A percentile compares a stretch with the other conserved stretches of the same genome.
Evolutionary conservation across 2,888 invertebrate species (phyloP).

Genomic region (Platerodrilus igneus): DNA sequence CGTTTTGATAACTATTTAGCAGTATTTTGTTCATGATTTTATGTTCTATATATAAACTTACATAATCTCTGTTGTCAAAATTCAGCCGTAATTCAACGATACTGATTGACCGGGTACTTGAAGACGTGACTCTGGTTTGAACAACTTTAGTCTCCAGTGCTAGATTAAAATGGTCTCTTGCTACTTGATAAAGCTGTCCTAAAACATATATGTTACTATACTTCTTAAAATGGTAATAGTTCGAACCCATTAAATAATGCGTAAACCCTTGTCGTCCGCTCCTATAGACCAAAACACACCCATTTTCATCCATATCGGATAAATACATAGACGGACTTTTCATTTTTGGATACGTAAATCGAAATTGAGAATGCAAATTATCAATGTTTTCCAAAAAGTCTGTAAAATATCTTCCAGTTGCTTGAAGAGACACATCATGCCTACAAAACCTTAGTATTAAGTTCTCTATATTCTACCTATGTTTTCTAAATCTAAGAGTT

Average conservation of each 20-base stretch:
- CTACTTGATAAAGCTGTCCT: conserved; percentile 86
- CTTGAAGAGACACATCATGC: conserved; percentile 81
- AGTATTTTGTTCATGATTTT: too few species aligned
- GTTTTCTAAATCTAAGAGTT: too few species aligned
- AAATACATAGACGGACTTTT: conserved; percentile 91
- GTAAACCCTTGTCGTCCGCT: conserved; percentile 77
- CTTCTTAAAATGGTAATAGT: too few species aligned
- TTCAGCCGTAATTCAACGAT: conserved; percentile 70
- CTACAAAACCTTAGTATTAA: too few species aligned
- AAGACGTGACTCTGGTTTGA: conserved; percentile 54
- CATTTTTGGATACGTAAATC: conserved; percentile 91
- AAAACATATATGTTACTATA: conserved; percentile 25
- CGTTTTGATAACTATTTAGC: too few species aligned
- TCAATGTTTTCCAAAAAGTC: conserved; percentile 90
- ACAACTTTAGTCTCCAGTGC: conserved; percentile 67
- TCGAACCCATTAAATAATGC: conserved; percentile 77
- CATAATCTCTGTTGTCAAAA: conserved; percentile 82
- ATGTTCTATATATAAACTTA: conserved; percentile 40
- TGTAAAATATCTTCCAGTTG: conserved; percentile 84
- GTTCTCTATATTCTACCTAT: too few species aligned
- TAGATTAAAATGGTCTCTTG: conserved; percentile 73
- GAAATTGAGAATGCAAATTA: conserved; percentile 87
- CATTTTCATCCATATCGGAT: conserved; percentile 75
- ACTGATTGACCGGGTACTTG: conserved; percentile 50
- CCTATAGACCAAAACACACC: conserved; percentile 80